These are phyloP conservation scores for Zaprionus ghesquierei DNA, from an alignment of 1,140 invertebrate genomes.

Conservation along the genomic window DNA sequence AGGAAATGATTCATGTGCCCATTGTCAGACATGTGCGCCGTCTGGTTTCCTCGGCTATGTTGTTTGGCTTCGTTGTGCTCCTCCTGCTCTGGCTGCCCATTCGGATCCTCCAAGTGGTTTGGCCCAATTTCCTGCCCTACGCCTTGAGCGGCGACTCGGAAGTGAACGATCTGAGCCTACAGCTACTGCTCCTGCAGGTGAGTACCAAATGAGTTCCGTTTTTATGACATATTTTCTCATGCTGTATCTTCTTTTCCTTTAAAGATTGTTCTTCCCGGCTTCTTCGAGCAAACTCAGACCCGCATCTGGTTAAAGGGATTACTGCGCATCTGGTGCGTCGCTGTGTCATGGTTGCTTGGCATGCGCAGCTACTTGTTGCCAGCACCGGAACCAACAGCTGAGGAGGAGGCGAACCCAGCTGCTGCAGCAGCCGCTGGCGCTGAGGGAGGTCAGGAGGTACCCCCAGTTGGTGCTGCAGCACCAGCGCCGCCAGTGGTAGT, in stretches of 20 bases:
- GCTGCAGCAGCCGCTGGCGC: not conserved
- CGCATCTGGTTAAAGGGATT: conserved; percentile 95
- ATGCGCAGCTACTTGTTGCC: conserved; percentile 95
- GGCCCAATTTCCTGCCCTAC: conserved; percentile 96
- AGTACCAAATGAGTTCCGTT: not conserved
- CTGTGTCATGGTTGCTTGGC: conserved; percentile 92
- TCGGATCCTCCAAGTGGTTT: conserved; percentile 90
- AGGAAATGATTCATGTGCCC: conserved; percentile 99
- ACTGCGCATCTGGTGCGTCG: conserved; percentile 94
- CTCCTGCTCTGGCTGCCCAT: conserved; percentile 98
- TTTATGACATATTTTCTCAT: not conserved
- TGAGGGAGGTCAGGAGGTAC: not conserved
- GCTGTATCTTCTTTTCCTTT: not conserved
- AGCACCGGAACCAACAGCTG: conserved; percentile 82
- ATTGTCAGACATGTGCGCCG: conserved; percentile 95
- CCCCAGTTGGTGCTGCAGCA: conserved; percentile 67
- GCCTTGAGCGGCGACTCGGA: conserved; percentile 92
- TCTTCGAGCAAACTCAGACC: conserved; percentile 98
- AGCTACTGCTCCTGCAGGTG: conserved; percentile 95
- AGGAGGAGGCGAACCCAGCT: conserved; percentile 55
- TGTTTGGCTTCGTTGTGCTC: conserved; percentile 97
- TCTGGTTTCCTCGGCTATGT: conserved; percentile 95
- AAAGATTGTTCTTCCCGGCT: conserved; percentile 95
- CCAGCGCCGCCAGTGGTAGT: conserved; percentile 37
- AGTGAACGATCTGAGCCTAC: conserved; percentile 95